Conservation (phyloP, 2,888 invertebrate genomes). For the Philonicus albiceps region DNA sequence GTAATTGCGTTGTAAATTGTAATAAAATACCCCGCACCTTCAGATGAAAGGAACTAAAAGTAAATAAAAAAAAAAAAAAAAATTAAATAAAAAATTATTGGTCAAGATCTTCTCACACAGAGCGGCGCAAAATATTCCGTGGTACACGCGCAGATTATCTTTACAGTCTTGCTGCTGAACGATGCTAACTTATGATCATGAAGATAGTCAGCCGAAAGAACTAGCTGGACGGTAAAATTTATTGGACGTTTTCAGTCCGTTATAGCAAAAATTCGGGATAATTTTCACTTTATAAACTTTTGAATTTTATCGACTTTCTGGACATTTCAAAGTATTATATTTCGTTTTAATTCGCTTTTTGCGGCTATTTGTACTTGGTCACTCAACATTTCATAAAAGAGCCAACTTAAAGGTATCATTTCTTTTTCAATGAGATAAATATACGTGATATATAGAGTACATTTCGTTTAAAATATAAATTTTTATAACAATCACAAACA, state of each 20-base stretch:
- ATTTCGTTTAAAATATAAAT: neutral
- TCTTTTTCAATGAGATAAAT: neutral
- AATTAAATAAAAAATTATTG: neutral
- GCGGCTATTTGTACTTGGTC: neutral
- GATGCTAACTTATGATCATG: neutral
- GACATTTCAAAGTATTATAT: neutral
- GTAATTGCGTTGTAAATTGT: slow-evolving; percentile 36
- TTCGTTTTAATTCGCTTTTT: neutral
- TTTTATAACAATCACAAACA: neutral
- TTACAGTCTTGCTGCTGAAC: neutral
- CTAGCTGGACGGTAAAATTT: neutral
- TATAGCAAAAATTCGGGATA: neutral
- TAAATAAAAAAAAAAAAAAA: neutral
- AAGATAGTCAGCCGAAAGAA: neutral
- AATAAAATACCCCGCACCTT: slow-evolving; percentile 7
- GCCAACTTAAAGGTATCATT: neutral
- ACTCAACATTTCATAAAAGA: neutral
- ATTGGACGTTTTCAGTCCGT: neutral
- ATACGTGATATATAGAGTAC: neutral
- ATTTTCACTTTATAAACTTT: neutral
- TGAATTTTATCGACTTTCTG: neutral
- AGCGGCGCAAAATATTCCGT: neutral
- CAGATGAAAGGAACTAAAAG: neutral
- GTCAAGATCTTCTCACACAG: neutral
- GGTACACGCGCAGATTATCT: neutral